Percentiles rank a stretch among this genome's conserved stretches.
These are phyloP conservation scores for Phainopepla nitens DNA, from an alignment of 2,113 vertebrate genomes.

Conservation along the genomic window DNA sequence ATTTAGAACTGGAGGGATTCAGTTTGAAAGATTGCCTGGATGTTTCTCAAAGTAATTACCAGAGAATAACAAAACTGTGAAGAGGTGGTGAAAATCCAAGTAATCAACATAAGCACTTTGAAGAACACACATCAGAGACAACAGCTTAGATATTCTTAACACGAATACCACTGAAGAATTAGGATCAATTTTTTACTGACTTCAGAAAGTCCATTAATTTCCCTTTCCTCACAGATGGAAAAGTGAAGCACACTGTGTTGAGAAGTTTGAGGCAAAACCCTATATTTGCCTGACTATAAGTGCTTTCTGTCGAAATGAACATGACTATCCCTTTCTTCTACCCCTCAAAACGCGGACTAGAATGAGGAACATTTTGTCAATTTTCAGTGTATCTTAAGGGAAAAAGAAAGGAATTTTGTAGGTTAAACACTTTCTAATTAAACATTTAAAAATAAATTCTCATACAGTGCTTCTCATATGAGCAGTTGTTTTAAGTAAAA, in stretches of 20 bases:
- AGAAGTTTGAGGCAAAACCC: neutral
- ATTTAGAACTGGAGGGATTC: neutral
- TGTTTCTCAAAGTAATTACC: neutral
- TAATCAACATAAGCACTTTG: conserved; percentile 1
- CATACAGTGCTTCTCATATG: neutral
- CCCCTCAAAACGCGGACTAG: neutral
- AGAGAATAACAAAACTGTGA: conserved; percentile 10
- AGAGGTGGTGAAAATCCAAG: neutral
- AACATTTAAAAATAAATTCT: neutral
- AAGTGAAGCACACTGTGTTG: neutral
- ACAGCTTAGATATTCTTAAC: neutral
- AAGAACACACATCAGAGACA: neutral
- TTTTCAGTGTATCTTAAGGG: neutral
- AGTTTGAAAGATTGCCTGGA: neutral
- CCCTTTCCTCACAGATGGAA: neutral
- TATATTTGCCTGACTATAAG: neutral
- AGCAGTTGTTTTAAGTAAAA: neutral
- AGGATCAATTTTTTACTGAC: neutral
- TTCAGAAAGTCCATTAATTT: neutral
- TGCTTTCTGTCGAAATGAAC: neutral
- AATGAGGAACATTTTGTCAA: neutral
- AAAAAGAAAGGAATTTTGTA: neutral
- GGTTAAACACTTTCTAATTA: neutral
- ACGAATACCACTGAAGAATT: neutral
- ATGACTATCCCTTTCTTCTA: neutral